Base-by-base conservation (phyloP, 2,113 vertebrate genomes). In the Neopipo cinnamomea region DNA sequence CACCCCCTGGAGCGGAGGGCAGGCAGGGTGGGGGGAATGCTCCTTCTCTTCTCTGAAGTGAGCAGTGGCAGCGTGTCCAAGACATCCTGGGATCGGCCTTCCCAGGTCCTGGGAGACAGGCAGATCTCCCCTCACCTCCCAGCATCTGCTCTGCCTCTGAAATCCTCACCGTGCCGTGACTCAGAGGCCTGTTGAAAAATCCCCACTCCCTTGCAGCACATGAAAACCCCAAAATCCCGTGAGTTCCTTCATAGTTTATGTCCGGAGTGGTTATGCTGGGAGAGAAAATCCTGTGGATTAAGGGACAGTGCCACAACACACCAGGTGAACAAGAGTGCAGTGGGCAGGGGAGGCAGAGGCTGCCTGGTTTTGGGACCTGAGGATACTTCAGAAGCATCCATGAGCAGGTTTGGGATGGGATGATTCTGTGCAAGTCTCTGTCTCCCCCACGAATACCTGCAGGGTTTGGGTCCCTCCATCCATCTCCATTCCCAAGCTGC, bases 391-490 rank as follows among this genome's bases (percentile, higher is more conserved):
- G 62, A 27, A 37, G 62, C 22, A 2, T 25, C 55, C 19, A 1
- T 14, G n/a, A 39, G 47, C 3, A 3, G 47, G 23, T 35, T 33
- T 62, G 78, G 68, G 44, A 6, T 6, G 44, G 63, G 28, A 50
- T 63, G n/a, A 5, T 56, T 18, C 59, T 23, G 5, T 56, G 44
- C 74, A 2, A 23, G 44, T 39, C 65, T 77, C 70, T 50, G 17
- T 44, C 25, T 81, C 3, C 33, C 12, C 20, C 3, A 0, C 0
- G 0, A 11, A 33, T 3, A 1, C 39, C 53, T 65, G 35, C 35
- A 35, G 46, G 10, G 23, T 74, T 78, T 6, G 2, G 18, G 21
- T 2, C 3, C 47, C 3, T 82, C 35, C 11, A n/a, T 44, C 52
- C 66, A 5, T 9, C 42, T 37, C 4, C 0, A 0, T 71, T 85